Evolutionary conservation across 2,797 vertebrate genomes (phyloP).

Genomic region (Silurus lanzhouensis): DNA sequence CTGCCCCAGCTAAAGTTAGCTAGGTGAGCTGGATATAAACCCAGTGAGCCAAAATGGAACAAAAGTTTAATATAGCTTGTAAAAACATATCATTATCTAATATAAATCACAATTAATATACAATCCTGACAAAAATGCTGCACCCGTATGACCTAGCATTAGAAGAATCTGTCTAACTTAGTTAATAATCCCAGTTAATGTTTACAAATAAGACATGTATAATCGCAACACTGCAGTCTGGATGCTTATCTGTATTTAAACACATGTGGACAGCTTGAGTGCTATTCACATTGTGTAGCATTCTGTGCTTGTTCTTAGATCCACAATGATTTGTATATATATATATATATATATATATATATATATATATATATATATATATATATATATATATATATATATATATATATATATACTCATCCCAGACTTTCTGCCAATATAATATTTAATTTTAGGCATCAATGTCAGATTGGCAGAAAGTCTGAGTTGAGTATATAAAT

Average conservation of each 20-base stretch:
- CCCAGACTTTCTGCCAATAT: no score
- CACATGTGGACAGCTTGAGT: not conserved
- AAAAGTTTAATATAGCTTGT: not conserved
- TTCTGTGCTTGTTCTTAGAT: no score
- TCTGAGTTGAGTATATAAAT: no score
- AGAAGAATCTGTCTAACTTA: not conserved
- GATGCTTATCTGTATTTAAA: not conserved
- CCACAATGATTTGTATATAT: not conserved
- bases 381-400: no score
- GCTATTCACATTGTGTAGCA: not conserved
- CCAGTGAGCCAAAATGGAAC: not conserved
- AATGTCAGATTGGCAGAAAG: no score
- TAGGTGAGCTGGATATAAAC: not conserved
- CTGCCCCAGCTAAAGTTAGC: not conserved
- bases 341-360: no score
- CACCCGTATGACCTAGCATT: not conserved
- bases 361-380: no score
- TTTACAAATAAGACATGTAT: not conserved
- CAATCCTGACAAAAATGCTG: not conserved
- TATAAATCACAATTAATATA: not conserved
- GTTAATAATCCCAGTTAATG: not conserved
- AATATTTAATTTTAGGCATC: no score
- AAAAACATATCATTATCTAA: not conserved
- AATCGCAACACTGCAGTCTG: not conserved
- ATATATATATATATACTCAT: no score